These are phyloP conservation scores for Astyanax mexicanus DNA, from an alignment of 2,797 vertebrate genomes.

Conservation along the genomic window DNA sequence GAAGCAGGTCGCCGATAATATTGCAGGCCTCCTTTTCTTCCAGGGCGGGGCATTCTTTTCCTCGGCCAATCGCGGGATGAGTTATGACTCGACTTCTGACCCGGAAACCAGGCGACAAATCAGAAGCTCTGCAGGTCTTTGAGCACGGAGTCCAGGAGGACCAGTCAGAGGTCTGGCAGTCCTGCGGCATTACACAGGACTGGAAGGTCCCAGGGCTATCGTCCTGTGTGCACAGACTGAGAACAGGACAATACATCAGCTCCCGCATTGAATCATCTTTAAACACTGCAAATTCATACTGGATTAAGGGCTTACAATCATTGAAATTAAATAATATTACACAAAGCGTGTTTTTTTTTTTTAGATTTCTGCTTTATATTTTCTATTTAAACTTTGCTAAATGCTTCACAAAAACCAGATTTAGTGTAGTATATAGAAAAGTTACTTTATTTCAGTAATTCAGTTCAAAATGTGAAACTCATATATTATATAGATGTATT, in stretches of 20 bases:
- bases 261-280: too few species aligned
- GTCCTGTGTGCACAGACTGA: constrained; percentile 87
- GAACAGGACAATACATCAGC: constrained; percentile 46
- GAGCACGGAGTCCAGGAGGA: constrained; percentile 89
- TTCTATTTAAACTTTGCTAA: too few species aligned
- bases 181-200: constrained; percentile 87
- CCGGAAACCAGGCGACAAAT: constrained; percentile 84
- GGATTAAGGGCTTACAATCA: too few species aligned
- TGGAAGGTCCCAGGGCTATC: constrained; percentile 81
- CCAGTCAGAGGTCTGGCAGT: constrained; percentile 89
- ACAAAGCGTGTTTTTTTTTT: too few species aligned
- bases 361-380: too few species aligned
- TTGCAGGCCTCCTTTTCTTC: constrained; percentile 91
- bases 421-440: too few species aligned
- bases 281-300: too few species aligned
- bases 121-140: constrained; percentile 83
- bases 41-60: constrained; percentile 82
- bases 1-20: constrained; percentile 79
- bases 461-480: too few species aligned
- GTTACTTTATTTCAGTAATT: too few species aligned
- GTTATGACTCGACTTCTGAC: constrained; percentile 81
- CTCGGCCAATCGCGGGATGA: constrained; percentile 77
- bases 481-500: too few species aligned
- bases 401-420: too few species aligned
- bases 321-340: too few species aligned